Conservation (phyloP, 2,113 vertebrate species). For the Oryctolagus cuniculus region mOryCun1.1 NC_091447.1:16012501-16013000, state of each 20-base stretch:
- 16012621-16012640: neutral
- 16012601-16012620: neutral
- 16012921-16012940: neutral
- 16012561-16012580: neutral
- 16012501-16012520: neutral
- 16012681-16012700: too few relatives aligned
- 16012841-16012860: neutral
- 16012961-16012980: neutral
- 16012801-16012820: too few relatives aligned
- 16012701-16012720: too few relatives aligned
- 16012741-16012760: too few relatives aligned
- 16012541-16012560: constrained; percentile 2
- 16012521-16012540: constrained; percentile 54
- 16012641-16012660: neutral
- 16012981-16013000: neutral
- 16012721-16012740: too few relatives aligned
- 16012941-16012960: neutral
- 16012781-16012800: too few relatives aligned
- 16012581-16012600: neutral
- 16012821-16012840: too few relatives aligned
- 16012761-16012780: too few relatives aligned
- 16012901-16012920: neutral
- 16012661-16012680: neutral
- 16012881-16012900: neutral
- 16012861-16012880: neutral